Percentiles rank a stretch among this genome's conserved stretches.
Conservation (phyloP, 2,888 invertebrate species). For the Mystacides longicornis region DNA sequence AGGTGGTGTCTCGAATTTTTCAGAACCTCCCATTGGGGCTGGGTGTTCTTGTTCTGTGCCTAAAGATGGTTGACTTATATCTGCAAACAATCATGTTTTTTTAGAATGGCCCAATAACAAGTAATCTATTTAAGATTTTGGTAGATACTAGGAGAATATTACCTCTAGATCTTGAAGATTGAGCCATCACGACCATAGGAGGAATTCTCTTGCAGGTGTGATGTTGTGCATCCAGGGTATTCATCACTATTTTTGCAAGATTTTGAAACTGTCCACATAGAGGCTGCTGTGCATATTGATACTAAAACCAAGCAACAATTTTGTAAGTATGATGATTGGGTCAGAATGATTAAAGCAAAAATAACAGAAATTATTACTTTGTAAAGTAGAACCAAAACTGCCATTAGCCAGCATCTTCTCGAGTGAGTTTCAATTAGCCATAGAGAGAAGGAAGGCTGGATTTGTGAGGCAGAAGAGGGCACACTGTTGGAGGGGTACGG, state of each 20-base stretch:
- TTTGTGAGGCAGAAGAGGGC: conserved; percentile 31
- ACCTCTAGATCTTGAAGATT: conserved; percentile 58
- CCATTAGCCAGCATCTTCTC: conserved; percentile 87
- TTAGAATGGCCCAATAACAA: no score
- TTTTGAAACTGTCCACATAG: conserved; percentile 66
- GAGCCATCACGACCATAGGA: conserved; percentile 68
- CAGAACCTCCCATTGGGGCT: conserved; percentile 29
- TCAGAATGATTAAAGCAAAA: background rate
- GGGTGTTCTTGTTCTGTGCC: conserved; percentile 59
- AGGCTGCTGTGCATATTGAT: conserved; percentile 67
- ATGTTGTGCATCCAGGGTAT: conserved; percentile 85
- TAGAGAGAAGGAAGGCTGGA: conserved; percentile 72
- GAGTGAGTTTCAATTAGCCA: conserved; percentile 83
- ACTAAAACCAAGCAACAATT: conserved; percentile 38
- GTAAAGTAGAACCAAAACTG: conserved; percentile 87
- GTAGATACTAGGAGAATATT: no score
- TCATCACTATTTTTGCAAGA: conserved; percentile 81
- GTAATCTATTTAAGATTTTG: no score
- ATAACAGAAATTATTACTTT: conserved; percentile 57
- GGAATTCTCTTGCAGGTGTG: conserved; percentile 85
- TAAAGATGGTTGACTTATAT: conserved; percentile 69
- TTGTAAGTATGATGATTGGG: background rate
- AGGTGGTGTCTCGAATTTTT: conserved; percentile 48
- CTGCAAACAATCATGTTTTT: conserved; percentile 38
- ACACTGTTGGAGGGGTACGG: conserved; percentile 65